phyloP scores from a whole-genome alignment of 2,888 invertebrate genomes.

The Xestia ashworthii region DNA sequence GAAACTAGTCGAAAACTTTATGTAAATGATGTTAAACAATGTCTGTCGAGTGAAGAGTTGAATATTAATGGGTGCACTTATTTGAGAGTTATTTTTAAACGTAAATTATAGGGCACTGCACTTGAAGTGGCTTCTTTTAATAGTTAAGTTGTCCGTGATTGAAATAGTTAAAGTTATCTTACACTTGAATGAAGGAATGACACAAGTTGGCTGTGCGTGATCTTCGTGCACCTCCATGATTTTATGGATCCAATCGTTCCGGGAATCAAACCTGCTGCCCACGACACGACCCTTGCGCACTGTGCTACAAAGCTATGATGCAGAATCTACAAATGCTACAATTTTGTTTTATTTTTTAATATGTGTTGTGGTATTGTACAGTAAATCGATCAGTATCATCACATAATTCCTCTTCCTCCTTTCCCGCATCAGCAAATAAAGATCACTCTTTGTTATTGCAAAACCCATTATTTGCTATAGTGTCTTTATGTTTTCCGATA shows the following conservation, averaged over 20 bases:
- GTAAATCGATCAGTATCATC: no score
- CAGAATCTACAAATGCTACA: not conserved
- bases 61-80: conserved; percentile 13
- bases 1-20: conserved; percentile 21
- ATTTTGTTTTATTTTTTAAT: not conserved
- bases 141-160: not conserved
- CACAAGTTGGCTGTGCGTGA: not conserved
- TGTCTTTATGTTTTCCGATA: no score
- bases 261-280: conserved; percentile 10
- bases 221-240: not conserved
- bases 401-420: no score
- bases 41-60: conserved; percentile 2
- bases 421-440: no score
- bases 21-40: conserved; percentile 24
- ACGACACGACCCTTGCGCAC: not conserved
- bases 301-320: not conserved
- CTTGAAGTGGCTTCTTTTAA: not conserved
- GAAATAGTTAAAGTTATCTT: not conserved
- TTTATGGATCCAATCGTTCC: not conserved
- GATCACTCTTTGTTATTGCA: no score
- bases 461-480: no score
- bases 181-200: not conserved
- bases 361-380: no score
- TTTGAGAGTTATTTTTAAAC: conserved; percentile 14
- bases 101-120: conserved; percentile 19